Conservation (phyloP, 2,797 vertebrate species). For the Gymnodraco acuticeps region DNA sequence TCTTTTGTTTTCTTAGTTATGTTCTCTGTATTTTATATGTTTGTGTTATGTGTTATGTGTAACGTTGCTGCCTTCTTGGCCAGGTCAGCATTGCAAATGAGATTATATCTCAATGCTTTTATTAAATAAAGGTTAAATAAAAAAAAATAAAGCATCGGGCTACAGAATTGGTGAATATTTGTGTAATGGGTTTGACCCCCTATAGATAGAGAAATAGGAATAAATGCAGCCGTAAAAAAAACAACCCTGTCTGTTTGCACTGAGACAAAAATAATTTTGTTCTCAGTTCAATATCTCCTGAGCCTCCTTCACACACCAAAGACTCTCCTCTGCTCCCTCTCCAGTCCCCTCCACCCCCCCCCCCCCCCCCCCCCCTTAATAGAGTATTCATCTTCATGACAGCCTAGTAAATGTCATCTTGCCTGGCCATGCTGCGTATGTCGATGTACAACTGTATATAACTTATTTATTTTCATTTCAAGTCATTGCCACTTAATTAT, state of each 20-base stretch:
- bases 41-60: too few species aligned
- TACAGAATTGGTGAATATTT: background rate
- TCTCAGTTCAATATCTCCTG: constrained; percentile 5
- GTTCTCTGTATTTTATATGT: too few species aligned
- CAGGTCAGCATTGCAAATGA: too few species aligned
- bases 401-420: constrained; percentile 76
- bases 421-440: constrained; percentile 42
- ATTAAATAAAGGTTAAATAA: too few species aligned
- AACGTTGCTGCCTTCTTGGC: too few species aligned
- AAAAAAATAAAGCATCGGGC: too few species aligned
- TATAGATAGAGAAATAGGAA: background rate
- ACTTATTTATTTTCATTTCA: constrained; percentile 79
- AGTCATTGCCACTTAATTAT: constrained; percentile 78
- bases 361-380: constrained; percentile 20
- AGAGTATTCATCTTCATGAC: constrained; percentile 73
- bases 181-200: background rate
- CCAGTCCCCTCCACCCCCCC: constrained; percentile 5
- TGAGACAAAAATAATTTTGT: background rate
- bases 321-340: background rate
- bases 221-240: background rate
- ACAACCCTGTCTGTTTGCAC: background rate
- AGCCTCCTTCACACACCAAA: constrained; percentile 13
- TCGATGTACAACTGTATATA: constrained; percentile 70
- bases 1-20: too few species aligned
- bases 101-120: too few species aligned